Percentiles rank a stretch among this genome's conserved stretches.
These are phyloP conservation scores for Agonopterix arenella DNA, from an alignment of 2,888 invertebrate genomes.

Conservation along the genomic window DNA sequence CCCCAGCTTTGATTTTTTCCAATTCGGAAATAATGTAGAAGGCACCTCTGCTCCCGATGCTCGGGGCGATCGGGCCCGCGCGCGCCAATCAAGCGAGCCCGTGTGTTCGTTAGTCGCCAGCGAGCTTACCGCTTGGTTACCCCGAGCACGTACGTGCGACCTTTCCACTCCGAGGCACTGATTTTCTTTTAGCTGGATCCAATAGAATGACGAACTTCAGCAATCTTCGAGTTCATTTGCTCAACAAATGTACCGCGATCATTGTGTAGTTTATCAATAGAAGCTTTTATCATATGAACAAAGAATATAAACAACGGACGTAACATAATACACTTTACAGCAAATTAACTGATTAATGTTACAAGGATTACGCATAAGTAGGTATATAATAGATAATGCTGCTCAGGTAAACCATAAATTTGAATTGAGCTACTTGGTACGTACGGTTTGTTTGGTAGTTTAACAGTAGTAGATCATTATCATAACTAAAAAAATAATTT, in stretches of 20 bases:
- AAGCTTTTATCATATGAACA: background rate
- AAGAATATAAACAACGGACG: background rate
- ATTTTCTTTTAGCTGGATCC: slow-evolving; percentile 58
- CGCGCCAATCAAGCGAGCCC: slow-evolving; percentile 60
- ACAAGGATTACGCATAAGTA: too few relatives aligned
- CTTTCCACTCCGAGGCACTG: slow-evolving; percentile 68
- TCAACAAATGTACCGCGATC: slow-evolving; percentile 31
- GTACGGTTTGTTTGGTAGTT: too few relatives aligned
- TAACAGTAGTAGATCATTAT: too few relatives aligned
- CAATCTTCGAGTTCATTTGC: slow-evolving; percentile 48
- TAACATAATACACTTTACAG: background rate
- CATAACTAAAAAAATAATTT: too few relatives aligned
- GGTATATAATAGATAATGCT: too few relatives aligned
- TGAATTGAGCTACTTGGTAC: too few relatives aligned
- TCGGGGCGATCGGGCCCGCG: slow-evolving; percentile 49
- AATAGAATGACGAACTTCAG: slow-evolving; percentile 51
- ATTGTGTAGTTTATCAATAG: background rate
- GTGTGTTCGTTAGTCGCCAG: slow-evolving; percentile 50
- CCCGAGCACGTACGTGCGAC: slow-evolving; percentile 68
- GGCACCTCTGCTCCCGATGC: slow-evolving; percentile 34
- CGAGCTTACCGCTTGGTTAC: slow-evolving; percentile 58
- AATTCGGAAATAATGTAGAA: slow-evolving; percentile 70
- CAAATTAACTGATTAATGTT: background rate
- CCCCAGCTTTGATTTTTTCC: slow-evolving; percentile 70
- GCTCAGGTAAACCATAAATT: too few relatives aligned